phyloP scores from a whole-genome alignment of 64 coral and sea anemone genomes.

The Platygyra sinensis region DNA sequence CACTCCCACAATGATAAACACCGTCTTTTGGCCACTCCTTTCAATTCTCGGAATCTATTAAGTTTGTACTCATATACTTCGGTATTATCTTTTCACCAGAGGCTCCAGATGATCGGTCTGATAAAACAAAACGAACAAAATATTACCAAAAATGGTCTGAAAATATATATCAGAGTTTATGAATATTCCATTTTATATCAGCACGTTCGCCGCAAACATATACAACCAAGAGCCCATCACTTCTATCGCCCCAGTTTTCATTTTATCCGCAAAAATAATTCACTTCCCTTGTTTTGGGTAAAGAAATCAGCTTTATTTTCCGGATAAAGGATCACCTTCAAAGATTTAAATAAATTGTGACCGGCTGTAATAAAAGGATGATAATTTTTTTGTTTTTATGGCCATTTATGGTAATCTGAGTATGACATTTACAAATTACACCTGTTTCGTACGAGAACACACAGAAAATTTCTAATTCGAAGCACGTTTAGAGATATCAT shows the following conservation, averaged over 20 bases:
- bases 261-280: neutral
- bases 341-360: neutral
- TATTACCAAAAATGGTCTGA: neutral
- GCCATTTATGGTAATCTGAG: constrained; percentile 27
- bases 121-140: neutral
- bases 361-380: neutral
- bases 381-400: neutral
- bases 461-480: constrained; percentile 2
- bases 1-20: too few relatives aligned
- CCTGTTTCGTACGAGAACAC: neutral
- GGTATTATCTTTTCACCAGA: too few relatives aligned
- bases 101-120: neutral
- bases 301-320: neutral
- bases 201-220: neutral
- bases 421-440: neutral
- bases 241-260: neutral
- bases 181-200: neutral
- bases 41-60: too few relatives aligned
- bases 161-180: neutral
- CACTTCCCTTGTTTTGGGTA: neutral
- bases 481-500: neutral
- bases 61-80: too few relatives aligned
- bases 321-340: neutral
- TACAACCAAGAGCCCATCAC: neutral
- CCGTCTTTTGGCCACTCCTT: too few relatives aligned